Percentiles rank a stretch among this genome's conserved stretches.
phyloP scores from a whole-genome alignment of 2,797 vertebrate genomes.

The Microctenopoma lineatum region DNA sequence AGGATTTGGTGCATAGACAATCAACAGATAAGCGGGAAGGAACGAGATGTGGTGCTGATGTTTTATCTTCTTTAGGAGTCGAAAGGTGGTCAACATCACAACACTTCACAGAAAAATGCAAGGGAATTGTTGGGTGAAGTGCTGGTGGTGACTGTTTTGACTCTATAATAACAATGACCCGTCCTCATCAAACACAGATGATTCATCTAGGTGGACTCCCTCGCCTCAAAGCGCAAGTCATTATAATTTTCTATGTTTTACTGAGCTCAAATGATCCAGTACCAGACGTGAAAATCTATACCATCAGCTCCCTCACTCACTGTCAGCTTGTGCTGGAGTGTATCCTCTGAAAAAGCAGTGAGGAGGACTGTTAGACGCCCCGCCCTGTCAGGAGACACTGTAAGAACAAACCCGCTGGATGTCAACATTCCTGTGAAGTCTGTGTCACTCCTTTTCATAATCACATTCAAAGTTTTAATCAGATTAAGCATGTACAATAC shows the following conservation, averaged over 20 bases:
- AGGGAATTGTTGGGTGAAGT: slow-evolving; percentile 47
- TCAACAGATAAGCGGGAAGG: slow-evolving; percentile 47
- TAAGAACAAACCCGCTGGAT: slow-evolving; percentile 59
- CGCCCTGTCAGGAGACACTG: slow-evolving; percentile 54
- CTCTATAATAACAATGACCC: slow-evolving; percentile 56
- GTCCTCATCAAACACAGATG: slow-evolving; percentile 46
- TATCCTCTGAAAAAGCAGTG: slow-evolving; percentile 37
- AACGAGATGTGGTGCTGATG: slow-evolving; percentile 47
- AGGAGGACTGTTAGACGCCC: slow-evolving; percentile 52
- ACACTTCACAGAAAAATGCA: slow-evolving; percentile 69
- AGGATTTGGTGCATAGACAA: slow-evolving; percentile 32
- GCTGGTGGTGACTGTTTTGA: slow-evolving; percentile 55
- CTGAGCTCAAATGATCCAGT: slow-evolving; percentile 48
- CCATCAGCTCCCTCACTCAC: slow-evolving; percentile 34
- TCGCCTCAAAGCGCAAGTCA: slow-evolving; percentile 30
- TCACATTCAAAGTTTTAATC: slow-evolving; percentile 83
- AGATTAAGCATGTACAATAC: slow-evolving; percentile 83
- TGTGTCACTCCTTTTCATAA: slow-evolving; percentile 83
- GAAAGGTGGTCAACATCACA: slow-evolving; percentile 58
- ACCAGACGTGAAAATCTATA: slow-evolving; percentile 64
- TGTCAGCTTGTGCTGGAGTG: slow-evolving; percentile 31
- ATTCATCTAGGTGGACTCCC: slow-evolving; percentile 55
- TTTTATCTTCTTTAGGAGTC: slow-evolving; percentile 58
- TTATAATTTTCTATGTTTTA: slow-evolving; percentile 43
- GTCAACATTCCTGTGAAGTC: slow-evolving; percentile 82